Percentiles rank a stretch among this genome's conserved stretches.
Evolutionary conservation across 2,113 vertebrate species (phyloP).

Genomic region (Podilymbus podiceps): DNA sequence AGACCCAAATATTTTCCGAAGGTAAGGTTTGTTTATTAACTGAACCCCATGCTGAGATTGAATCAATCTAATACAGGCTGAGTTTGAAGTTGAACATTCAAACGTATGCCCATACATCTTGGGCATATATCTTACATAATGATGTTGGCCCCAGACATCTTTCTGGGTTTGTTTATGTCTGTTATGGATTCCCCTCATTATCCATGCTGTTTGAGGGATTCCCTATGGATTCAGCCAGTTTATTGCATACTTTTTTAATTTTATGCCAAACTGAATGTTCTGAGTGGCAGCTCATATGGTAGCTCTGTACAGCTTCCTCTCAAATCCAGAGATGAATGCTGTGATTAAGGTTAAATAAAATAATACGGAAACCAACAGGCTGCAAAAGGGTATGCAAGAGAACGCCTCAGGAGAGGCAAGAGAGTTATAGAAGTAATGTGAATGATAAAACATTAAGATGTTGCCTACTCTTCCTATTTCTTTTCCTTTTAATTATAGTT

Average conservation of each 20-base stretch:
- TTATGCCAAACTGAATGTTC: conserved; percentile 74
- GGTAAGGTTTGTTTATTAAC: conserved; percentile 80
- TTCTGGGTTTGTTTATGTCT: conserved; percentile 88
- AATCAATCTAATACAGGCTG: conserved; percentile 77
- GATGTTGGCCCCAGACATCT: conserved; percentile 82
- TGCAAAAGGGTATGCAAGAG: not conserved
- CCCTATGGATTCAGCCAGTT: conserved; percentile 81
- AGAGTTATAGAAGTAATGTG: not conserved
- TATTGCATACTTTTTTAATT: conserved; percentile 82
- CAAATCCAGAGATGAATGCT: conserved; percentile 56
- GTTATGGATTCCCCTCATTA: conserved; percentile 92
- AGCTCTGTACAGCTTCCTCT: conserved; percentile 58
- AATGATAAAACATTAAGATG: not conserved
- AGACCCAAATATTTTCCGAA: conserved; percentile 71
- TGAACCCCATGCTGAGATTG: conserved; percentile 79
- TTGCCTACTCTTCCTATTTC: not conserved
- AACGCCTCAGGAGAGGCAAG: not conserved
- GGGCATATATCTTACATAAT: conserved; percentile 84
- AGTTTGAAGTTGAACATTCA: conserved; percentile 78
- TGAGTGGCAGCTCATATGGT: conserved; percentile 42
- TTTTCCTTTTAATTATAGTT: conserved; percentile 47
- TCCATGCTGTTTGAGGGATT: conserved; percentile 87
- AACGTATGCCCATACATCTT: conserved; percentile 77
- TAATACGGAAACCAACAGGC: conserved; percentile 33
- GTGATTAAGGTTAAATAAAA: conserved; percentile 72